phyloP scores from a whole-genome alignment of 1,140 invertebrate species.

The Phortica variegata region DNA sequence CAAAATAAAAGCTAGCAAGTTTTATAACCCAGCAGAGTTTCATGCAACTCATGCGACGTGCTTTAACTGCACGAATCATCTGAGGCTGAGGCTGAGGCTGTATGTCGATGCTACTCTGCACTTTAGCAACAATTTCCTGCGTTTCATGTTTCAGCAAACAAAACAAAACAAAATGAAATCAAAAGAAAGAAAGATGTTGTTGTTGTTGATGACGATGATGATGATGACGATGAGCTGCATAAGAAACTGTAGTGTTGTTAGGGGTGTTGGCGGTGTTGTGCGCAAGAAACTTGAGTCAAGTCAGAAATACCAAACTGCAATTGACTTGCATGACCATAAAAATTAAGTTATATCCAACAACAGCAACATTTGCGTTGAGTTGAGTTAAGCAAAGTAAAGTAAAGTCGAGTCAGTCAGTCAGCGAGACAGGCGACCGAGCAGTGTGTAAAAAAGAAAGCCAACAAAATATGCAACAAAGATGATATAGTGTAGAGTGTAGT shows the following conservation, averaged over 20 bases:
- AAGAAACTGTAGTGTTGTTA: constrained; percentile 3
- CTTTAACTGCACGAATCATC: background rate
- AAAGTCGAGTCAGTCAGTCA: too few species aligned
- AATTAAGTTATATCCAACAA: constrained; percentile 51
- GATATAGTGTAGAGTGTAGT: too few species aligned
- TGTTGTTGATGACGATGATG: constrained; percentile 25
- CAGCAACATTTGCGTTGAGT: too few species aligned
- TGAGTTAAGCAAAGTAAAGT: too few species aligned
- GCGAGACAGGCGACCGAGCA: too few species aligned
- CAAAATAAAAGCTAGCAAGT: too few species aligned
- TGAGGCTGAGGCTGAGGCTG: constrained; percentile 1
- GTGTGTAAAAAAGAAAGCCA: too few species aligned
- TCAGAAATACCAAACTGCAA: constrained; percentile 52
- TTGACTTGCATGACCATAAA: constrained; percentile 53
- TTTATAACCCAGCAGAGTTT: too few species aligned
- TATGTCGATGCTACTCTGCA: background rate
- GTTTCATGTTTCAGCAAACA: constrained; percentile 31
- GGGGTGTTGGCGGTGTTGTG: background rate
- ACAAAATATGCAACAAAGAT: too few species aligned
- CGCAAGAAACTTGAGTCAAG: constrained; percentile 13
- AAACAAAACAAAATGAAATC: constrained; percentile 9
- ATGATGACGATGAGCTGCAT: constrained; percentile 4
- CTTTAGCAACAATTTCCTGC: constrained; percentile 33
- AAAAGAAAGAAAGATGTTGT: constrained; percentile 6
- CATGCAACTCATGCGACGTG: too few species aligned